Evolutionary conservation across 2,888 invertebrate genomes (phyloP).

Genomic region (Chorisops tibialis): DNA sequence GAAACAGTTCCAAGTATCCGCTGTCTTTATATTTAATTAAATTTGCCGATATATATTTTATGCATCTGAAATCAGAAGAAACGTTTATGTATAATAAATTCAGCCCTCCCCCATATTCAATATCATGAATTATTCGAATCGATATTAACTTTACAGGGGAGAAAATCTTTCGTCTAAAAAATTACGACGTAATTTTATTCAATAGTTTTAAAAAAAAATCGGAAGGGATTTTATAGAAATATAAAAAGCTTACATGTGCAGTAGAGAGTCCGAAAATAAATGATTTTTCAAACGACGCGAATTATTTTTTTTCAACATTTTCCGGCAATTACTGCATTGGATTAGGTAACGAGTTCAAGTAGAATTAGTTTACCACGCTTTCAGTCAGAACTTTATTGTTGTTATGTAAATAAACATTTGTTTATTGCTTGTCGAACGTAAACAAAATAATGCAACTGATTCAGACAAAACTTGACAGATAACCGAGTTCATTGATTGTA

Average conservation of each 20-base stretch:
- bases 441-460: not conserved
- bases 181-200: too few relatives aligned
- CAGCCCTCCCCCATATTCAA: too few relatives aligned
- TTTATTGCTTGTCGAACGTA: not conserved
- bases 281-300: not conserved
- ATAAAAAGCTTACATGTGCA: not conserved
- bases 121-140: too few relatives aligned
- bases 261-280: not conserved
- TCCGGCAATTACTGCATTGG: not conserved
- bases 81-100: not conserved
- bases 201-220: too few relatives aligned
- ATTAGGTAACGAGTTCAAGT: too few relatives aligned
- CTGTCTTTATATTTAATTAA: constrained; percentile 16
- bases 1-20: constrained; percentile 19
- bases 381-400: too few relatives aligned
- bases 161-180: too few relatives aligned
- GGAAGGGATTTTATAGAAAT: not conserved
- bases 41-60: constrained; percentile 21
- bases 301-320: constrained; percentile 4
- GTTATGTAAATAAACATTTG: constrained; percentile 1
- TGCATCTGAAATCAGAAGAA: constrained; percentile 22
- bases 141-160: too few relatives aligned
- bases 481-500: too few relatives aligned
- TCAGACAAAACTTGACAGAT: not conserved
- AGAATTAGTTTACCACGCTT: too few relatives aligned